Conservation (phyloP, 1,140 invertebrate species). For the Centruroides vittatus region DNA sequence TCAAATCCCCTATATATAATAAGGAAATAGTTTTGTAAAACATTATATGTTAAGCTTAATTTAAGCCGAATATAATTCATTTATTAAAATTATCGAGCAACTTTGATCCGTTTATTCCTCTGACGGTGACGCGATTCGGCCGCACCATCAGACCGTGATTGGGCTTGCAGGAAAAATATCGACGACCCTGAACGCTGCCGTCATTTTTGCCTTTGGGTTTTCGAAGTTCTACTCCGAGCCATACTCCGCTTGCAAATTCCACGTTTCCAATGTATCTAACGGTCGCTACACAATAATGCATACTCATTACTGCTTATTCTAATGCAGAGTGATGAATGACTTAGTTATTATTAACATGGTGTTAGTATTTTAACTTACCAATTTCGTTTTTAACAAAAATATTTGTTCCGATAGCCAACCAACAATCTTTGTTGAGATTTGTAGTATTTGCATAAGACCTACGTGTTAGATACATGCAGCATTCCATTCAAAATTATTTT, state of each 20-base stretch:
- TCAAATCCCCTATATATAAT: too few relatives aligned
- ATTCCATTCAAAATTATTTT: too few relatives aligned
- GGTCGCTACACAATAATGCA: neutral
- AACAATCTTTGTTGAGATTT: constrained; percentile 7
- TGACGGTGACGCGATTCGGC: constrained; percentile 36
- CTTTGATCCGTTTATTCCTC: constrained; percentile 39
- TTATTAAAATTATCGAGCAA: constrained; percentile 22
- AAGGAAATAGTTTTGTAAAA: too few relatives aligned
- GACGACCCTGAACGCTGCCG: constrained; percentile 33
- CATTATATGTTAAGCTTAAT: too few relatives aligned
- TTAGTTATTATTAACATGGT: neutral
- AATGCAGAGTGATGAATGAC: neutral
- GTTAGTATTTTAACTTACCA: constrained; percentile 21
- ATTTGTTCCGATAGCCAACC: constrained; percentile 30
- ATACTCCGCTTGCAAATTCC: constrained; percentile 38
- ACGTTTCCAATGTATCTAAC: constrained; percentile 29
- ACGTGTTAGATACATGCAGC: too few relatives aligned
- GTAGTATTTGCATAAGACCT: too few relatives aligned
- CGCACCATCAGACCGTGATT: constrained; percentile 35
- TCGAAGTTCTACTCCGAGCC: constrained; percentile 38
- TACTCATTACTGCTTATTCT: neutral
- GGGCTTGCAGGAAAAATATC: constrained; percentile 36
- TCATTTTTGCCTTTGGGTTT: constrained; percentile 36
- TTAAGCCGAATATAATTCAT: neutral
- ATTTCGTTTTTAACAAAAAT: constrained; percentile 34